Base-by-base conservation (phyloP, 1,140 invertebrate genomes). In the Caenorhabditis briggsae region DNA sequence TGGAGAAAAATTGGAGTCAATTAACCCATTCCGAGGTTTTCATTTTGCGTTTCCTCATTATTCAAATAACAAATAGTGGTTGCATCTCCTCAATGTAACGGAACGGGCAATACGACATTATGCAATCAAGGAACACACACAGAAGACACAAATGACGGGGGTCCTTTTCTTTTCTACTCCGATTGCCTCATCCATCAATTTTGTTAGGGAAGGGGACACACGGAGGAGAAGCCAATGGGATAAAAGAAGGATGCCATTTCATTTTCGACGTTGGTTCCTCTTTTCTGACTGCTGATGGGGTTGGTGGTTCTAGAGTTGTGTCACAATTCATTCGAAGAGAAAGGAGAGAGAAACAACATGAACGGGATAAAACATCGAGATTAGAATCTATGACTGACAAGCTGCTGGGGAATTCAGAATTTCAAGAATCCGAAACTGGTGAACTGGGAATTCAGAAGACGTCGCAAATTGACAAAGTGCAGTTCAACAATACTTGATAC, bases 381-480 rank as follows among this genome's bases (percentile, higher is more conserved):
- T 84, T 64, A 84, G 33, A 84, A 64, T 84, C 83, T 84, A 25
- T 50, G 59, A 48, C 41, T 20, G 56, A 48, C 25, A 33, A 59
- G 33, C 33, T 33, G 33, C 33, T 33, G 33, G 33, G 33, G 33
- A 33, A 33, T 33, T 23, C 23, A 7, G 46, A 65, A 64, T 84
- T 43, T 84, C 2, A 25, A 14, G 46, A 61, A 59, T 64, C 48
- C 5, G 14, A 56, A 20, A 25, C n/a, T 25, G 5, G 23, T 11
- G 23, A 25, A 33, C 33, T 58, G 56, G n/a, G 14, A n/a, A 33
- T 33, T 33, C n/a, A n/a, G n/a, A n/a, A n/a, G n/a, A n/a, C n/a
- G n/a, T n/a, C 33, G 33, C 33, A 1, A 33, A 33, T 33, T 33
- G 33, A 2, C 33, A 33, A 33, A 33, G 33, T 33, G 33, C 33